Conservation (phyloP, 1,140 invertebrate genomes). For the Schlechtendalia chinensis region DNA sequence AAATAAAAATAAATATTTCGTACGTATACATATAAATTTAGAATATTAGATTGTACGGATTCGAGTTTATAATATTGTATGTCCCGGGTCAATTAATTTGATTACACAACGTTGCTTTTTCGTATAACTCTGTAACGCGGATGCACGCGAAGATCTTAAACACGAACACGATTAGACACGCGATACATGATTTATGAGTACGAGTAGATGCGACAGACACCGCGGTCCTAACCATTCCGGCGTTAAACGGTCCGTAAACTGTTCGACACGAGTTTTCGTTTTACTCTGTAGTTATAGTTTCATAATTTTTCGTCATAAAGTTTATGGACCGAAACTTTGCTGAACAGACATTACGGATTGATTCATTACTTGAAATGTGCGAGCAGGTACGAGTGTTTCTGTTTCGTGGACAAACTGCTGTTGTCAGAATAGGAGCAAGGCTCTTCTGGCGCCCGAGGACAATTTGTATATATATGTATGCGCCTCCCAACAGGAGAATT, state of each 20-base stretch:
- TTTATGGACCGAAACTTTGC: conserved; percentile 17
- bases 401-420: too few relatives aligned
- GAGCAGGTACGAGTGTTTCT: background rate
- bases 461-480: too few relatives aligned
- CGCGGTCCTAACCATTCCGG: background rate
- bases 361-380: background rate
- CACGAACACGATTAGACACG: background rate
- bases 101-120: too few relatives aligned
- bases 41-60: too few relatives aligned
- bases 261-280: background rate
- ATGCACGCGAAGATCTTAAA: background rate
- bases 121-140: background rate
- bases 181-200: conserved; percentile 27
- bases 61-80: too few relatives aligned
- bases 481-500: too few relatives aligned
- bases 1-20: too few relatives aligned
- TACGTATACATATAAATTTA: too few relatives aligned
- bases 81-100: too few relatives aligned
- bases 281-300: background rate
- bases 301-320: conserved; percentile 2
- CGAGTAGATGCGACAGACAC: background rate
- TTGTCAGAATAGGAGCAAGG: too few relatives aligned
- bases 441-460: too few relatives aligned
- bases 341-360: background rate
- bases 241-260: conserved; percentile 12